Evolutionary conservation across 2,888 invertebrate species (phyloP).

Genomic region (Ceraclea dissimilis): DNA sequence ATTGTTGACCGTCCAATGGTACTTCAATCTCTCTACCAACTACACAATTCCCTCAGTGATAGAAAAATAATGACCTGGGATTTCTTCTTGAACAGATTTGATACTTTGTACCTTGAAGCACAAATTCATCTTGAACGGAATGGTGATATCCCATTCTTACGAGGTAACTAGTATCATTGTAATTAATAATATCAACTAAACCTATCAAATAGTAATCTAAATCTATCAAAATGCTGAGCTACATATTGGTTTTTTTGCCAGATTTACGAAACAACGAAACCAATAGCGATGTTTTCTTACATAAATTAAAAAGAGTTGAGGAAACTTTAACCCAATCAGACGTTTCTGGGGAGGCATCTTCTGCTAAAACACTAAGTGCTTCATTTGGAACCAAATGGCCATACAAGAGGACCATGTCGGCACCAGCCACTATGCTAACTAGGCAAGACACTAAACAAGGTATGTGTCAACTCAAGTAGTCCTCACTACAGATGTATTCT

Average conservation of each 20-base stretch:
- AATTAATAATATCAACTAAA: no score
- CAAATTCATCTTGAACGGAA: conserved; percentile 83
- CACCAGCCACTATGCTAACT: conserved; percentile 77
- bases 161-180: conserved; percentile 55
- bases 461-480: conserved; percentile 27
- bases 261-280: conserved; percentile 85
- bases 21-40: conserved; percentile 87
- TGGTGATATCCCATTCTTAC: conserved; percentile 74
- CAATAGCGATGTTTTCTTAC: conserved; percentile 75
- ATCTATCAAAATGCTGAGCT: no score
- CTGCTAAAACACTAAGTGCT: conserved; percentile 71
- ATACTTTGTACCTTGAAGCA: conserved; percentile 90
- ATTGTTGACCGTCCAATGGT: conserved; percentile 96
- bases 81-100: conserved; percentile 94
- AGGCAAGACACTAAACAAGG: conserved; percentile 65
- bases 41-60: conserved; percentile 88
- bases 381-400: conserved; percentile 92
- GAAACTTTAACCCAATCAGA: conserved; percentile 76
- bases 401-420: conserved; percentile 90
- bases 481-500: no score
- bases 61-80: conserved; percentile 91
- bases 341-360: conserved; percentile 34
- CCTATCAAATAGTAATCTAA: no score
- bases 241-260: no score
- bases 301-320: conserved; percentile 82